A percentile compares a stretch with the other conserved stretches of the same genome.
Conservation (phyloP, 2,113 vertebrate species). For the Ascaphus truei region DNA sequence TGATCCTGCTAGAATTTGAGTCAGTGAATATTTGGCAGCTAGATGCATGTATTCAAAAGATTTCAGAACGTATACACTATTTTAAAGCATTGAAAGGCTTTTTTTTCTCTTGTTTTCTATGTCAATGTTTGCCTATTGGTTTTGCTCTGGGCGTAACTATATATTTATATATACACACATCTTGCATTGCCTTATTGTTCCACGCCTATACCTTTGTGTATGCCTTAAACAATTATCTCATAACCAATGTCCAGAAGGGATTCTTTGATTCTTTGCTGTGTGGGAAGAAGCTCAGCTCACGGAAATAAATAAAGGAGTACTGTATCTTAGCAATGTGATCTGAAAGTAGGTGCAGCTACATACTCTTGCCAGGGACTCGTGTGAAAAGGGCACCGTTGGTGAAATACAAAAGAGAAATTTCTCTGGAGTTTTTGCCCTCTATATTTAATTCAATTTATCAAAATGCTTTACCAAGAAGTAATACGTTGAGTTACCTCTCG, state of each 20-base stretch:
- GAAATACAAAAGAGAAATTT: neutral
- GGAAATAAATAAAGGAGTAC: conserved; percentile 29
- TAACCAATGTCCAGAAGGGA: conserved; percentile 20
- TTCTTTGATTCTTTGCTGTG: neutral
- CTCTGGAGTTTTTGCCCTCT: no score
- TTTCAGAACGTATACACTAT: neutral
- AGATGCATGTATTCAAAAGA: neutral
- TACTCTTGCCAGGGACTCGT: neutral
- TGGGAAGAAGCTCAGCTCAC: conserved; percentile 32
- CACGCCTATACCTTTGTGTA: neutral
- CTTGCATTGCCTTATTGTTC: neutral
- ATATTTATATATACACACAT: neutral
- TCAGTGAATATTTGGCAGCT: no score
- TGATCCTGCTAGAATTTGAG: no score
- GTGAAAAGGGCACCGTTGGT: conserved; percentile 10
- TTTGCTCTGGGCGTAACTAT: neutral
- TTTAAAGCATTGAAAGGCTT: conserved; percentile 1
- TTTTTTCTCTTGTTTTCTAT: neutral
- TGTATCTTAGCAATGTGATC: neutral
- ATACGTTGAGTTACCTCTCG: no score
- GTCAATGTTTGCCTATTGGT: conserved; percentile 8
- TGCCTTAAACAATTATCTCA: neutral
- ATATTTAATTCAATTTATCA: no score
- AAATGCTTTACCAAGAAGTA: no score
- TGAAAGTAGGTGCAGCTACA: neutral